Percentiles rank a stretch among this genome's conserved stretches.
Evolutionary conservation across 2,113 vertebrate species (phyloP).

Genomic region (Eudyptes chrysolophus): DNA sequence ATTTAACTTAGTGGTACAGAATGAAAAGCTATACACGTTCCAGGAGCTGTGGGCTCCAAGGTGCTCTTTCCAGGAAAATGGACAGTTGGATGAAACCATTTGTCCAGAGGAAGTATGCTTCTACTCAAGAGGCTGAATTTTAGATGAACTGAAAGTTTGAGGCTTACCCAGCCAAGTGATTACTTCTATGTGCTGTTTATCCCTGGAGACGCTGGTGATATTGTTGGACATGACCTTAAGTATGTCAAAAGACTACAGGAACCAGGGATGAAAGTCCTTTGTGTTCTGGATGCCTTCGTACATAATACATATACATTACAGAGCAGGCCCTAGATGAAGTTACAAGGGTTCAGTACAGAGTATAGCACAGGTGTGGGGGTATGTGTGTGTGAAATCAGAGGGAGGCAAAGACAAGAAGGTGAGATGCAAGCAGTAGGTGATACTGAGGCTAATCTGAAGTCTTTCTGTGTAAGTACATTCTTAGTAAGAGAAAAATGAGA

Average conservation of each 20-base stretch:
- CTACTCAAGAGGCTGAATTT: not conserved
- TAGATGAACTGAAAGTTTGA: not conserved
- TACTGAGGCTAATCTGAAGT: not conserved
- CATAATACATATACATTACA: fast-evolving
- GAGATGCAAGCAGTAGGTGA: not conserved
- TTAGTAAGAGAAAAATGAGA: not conserved
- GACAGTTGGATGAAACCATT: not conserved
- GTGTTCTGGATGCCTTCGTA: not conserved
- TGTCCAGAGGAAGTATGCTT: not conserved
- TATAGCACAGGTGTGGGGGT: not conserved
- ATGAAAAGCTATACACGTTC: not conserved
- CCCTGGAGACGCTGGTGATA: not conserved
- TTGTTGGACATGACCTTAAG: not conserved
- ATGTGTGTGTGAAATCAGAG: not conserved
- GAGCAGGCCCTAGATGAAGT: not conserved
- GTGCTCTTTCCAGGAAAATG: not conserved
- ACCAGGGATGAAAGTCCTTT: not conserved
- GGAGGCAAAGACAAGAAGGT: not conserved
- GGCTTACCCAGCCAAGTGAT: not conserved
- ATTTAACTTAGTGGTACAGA: not conserved
- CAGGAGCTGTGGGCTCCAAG: not conserved
- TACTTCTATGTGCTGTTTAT: not conserved
- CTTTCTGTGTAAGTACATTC: not conserved
- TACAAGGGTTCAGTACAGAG: not conserved
- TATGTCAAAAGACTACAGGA: not conserved